A percentile compares a stretch with the other conserved stretches of the same genome.
Conservation (phyloP, 2,888 invertebrate species). For the Pachliopta kotzebuea region DNA sequence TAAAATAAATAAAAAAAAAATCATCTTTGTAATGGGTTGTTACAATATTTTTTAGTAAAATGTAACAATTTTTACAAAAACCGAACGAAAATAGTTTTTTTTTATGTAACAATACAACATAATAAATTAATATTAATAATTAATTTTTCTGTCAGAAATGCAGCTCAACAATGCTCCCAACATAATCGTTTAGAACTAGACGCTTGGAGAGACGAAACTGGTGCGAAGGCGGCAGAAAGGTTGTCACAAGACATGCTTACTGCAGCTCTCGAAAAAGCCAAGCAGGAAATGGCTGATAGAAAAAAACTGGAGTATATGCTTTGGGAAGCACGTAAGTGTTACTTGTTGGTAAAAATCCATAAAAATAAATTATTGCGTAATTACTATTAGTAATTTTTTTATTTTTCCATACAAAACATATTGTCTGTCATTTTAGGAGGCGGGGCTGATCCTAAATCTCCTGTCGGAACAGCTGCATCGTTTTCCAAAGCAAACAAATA, state of each 20-base stretch:
- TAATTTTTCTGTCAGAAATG: constrained; percentile 76
- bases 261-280: constrained; percentile 89
- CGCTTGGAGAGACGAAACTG: constrained; percentile 85
- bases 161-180: constrained; percentile 87
- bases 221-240: constrained; percentile 82
- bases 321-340: constrained; percentile 85
- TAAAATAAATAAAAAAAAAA: no score
- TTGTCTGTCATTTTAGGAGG: constrained; percentile 74
- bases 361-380: not conserved
- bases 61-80: not conserved
- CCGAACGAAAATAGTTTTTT: not conserved
- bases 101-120: not conserved
- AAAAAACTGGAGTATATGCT: constrained; percentile 90
- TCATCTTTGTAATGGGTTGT: no score
- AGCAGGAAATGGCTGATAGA: constrained; percentile 86
- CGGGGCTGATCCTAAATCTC: constrained; percentile 91
- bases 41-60: not conserved
- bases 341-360: not conserved
- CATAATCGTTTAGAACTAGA: constrained; percentile 84
- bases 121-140: not conserved
- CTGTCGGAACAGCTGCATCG: constrained; percentile 92
- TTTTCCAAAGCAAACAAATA: constrained; percentile 94
- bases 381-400: no score
- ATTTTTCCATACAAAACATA: not conserved
- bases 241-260: constrained; percentile 86